Conservation (phyloP, 2,888 invertebrate species). For the Stenurella melanura region DNA sequence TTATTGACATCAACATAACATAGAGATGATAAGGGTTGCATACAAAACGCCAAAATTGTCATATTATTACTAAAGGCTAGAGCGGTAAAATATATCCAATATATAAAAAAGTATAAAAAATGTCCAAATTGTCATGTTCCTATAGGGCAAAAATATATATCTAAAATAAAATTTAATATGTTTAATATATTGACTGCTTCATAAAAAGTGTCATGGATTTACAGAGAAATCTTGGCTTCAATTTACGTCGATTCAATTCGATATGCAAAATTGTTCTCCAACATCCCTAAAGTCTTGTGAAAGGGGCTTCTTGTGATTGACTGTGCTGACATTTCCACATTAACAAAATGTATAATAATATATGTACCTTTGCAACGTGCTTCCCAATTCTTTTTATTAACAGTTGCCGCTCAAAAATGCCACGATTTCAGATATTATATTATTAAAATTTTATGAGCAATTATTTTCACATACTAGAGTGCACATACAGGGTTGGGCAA, state of each 20-base stretch:
- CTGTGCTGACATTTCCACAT: conserved; percentile 31
- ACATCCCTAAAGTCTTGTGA: conserved; percentile 11
- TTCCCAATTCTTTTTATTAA: too few species aligned
- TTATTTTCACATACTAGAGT: too few species aligned
- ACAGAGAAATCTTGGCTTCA: background rate
- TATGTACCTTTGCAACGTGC: background rate
- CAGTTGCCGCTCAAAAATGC: too few species aligned
- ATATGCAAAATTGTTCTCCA: conserved; percentile 31
- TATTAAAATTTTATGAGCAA: too few species aligned
- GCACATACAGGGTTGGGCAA: too few species aligned
- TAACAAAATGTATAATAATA: conserved; percentile 17
- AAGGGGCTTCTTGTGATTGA: conserved; percentile 25
- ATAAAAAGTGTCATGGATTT: conserved; percentile 15
- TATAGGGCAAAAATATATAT: conserved; percentile 10
- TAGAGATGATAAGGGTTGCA: conserved; percentile 34
- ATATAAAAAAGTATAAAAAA: conserved; percentile 22
- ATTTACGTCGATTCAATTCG: conserved; percentile 28
- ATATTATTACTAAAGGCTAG: conserved; percentile 24
- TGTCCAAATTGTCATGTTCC: conserved; percentile 16
- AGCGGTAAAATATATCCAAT: conserved; percentile 20
- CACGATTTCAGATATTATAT: too few species aligned
- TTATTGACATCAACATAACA: conserved; percentile 35
- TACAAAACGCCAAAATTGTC: conserved; percentile 30
- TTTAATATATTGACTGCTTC: conserved; percentile 24
- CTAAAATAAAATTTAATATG: conserved; percentile 22